Evolutionary conservation across 2,888 invertebrate genomes (phyloP).

Genomic region (Sicus ferrugineus): DNA sequence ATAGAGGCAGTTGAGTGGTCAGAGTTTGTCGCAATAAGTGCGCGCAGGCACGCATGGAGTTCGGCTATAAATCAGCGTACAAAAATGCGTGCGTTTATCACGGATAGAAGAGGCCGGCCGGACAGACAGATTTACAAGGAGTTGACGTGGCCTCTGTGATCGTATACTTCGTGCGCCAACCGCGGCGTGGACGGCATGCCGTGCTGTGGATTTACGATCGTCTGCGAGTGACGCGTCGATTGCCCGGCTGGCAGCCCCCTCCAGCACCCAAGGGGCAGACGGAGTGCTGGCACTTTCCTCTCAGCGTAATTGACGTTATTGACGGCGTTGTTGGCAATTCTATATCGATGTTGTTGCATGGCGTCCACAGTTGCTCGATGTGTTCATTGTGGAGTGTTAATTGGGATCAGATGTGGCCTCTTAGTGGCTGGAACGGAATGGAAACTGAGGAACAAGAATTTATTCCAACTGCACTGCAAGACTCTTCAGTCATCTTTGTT

Average conservation of each 20-base stretch:
- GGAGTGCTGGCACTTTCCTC: constrained; percentile 6
- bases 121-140: constrained; percentile 12
- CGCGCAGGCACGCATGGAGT: constrained; percentile 20
- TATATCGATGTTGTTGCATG: constrained; percentile 11
- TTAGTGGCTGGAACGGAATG: not conserved
- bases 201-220: constrained; percentile 25
- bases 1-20: constrained; percentile 26
- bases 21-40: constrained; percentile 17
- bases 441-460: not conserved
- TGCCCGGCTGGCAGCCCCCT: not conserved
- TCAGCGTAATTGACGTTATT: constrained; percentile 18
- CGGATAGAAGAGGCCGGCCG: not conserved
- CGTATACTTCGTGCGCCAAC: not conserved
- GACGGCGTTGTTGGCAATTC: not conserved
- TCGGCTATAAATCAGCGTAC: constrained; percentile 22
- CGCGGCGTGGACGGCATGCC: constrained; percentile 20
- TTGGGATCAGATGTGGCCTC: constrained; percentile 23
- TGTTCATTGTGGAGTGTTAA: constrained; percentile 24
- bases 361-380: not conserved
- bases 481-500: not conserved
- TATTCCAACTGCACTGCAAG: not conserved
- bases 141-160: not conserved
- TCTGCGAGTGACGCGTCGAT: constrained; percentile 8
- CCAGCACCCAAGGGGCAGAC: not conserved
- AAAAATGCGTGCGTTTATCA: constrained; percentile 25